Percentiles rank a stretch among this genome's conserved stretches.
Conservation (phyloP, 2,888 invertebrate genomes). For the Serripes groenlandicus region DNA sequence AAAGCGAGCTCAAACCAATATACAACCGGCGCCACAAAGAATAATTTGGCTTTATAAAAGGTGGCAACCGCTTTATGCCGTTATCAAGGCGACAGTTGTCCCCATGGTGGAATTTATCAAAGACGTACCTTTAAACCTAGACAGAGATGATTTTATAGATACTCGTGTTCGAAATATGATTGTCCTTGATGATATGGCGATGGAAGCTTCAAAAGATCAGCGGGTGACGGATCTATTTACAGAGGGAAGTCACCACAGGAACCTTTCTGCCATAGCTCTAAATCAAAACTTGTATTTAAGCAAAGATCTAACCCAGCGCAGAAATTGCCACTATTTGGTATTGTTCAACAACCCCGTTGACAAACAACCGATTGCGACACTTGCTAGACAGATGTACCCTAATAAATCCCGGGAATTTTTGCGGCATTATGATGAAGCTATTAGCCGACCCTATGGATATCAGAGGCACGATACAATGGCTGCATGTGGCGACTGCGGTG, state of each 20-base stretch:
- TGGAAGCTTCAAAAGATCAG: background rate
- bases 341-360: conserved; percentile 57
- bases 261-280: conserved; percentile 37
- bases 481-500: too few relatives aligned
- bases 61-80: conserved; percentile 12
- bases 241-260: background rate
- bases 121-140: conserved; percentile 23
- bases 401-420: too few relatives aligned
- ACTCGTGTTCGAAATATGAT: background rate
- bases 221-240: background rate
- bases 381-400: conserved; percentile 47
- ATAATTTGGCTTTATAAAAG: conserved; percentile 17
- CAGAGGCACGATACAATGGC: too few relatives aligned
- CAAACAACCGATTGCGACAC: conserved; percentile 46
- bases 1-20: too few relatives aligned
- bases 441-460: too few relatives aligned
- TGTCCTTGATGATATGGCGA: background rate
- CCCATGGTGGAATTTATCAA: conserved; percentile 8
- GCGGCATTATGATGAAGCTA: too few relatives aligned
- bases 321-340: conserved; percentile 59
- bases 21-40: background rate
- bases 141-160: conserved; percentile 11
- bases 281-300: conserved; percentile 50
- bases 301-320: conserved; percentile 48
- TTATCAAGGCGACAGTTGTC: background rate